Conservation (phyloP, 2,797 vertebrate genomes). For the Enteromius fasciolatus region DNA sequence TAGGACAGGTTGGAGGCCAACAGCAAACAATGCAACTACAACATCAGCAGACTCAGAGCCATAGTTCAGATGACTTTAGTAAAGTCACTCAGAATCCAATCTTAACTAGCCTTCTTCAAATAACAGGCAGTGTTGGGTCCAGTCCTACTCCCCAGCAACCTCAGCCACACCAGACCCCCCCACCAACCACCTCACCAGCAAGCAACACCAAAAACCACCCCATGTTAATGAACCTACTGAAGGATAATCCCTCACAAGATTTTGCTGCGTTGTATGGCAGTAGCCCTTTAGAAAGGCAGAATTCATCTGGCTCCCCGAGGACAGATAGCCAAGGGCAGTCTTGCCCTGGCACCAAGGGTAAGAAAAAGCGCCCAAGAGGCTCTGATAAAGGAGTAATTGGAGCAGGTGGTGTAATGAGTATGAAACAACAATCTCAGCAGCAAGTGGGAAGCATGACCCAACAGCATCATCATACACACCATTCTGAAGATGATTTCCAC, state of each 20-base stretch:
- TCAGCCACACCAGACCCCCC: slow-evolving; percentile 94
- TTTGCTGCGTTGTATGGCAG: slow-evolving; percentile 91
- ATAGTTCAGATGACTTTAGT: slow-evolving; percentile 91
- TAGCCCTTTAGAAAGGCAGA: slow-evolving; percentile 94
- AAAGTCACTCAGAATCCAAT: slow-evolving; percentile 99
- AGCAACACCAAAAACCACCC: slow-evolving; percentile 99
- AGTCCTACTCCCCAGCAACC: slow-evolving; percentile 90
- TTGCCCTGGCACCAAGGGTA: slow-evolving; percentile 82
- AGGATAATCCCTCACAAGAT: slow-evolving; percentile 97
- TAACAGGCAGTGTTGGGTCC: slow-evolving; percentile 93
- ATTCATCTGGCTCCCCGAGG: slow-evolving; percentile 90
- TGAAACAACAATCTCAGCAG: slow-evolving; percentile 65
- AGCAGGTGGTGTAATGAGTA: slow-evolving; percentile 67
- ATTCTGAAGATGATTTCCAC: slow-evolving; percentile 97
- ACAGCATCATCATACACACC: slow-evolving; percentile 83
- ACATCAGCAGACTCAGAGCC: slow-evolving; percentile 66
- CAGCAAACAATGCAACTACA: slow-evolving; percentile 72
- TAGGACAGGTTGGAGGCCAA: slow-evolving; percentile 71
- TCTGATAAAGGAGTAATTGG: slow-evolving; percentile 72
- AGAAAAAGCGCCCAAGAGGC: slow-evolving; percentile 90
- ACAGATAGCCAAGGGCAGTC: slow-evolving; percentile 83
- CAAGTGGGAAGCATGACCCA: slow-evolving; percentile 72
- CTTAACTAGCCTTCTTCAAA: slow-evolving; percentile 95
- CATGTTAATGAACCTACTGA: slow-evolving; percentile 98
- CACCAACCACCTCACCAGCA: slow-evolving; percentile 94